phyloP scores from a whole-genome alignment of 2,888 invertebrate genomes.

The Diogma glabrata region DNA sequence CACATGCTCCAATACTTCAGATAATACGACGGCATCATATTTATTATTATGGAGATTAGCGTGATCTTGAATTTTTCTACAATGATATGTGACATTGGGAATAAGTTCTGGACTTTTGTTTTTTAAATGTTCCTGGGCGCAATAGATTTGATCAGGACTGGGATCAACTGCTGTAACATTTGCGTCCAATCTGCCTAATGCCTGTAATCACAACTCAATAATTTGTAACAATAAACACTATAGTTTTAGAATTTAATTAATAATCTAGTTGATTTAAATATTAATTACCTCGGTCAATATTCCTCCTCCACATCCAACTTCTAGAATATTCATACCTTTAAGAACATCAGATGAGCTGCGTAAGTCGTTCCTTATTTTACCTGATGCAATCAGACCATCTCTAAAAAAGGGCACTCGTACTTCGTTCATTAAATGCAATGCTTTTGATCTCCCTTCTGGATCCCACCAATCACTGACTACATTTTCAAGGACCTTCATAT shows the following conservation, averaged over 20 bases:
- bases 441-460: constrained; percentile 48
- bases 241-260: too few species aligned
- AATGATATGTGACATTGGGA: constrained; percentile 25
- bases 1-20: constrained; percentile 87
- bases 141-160: constrained; percentile 51
- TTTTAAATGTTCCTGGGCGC: constrained; percentile 51
- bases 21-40: constrained; percentile 77
- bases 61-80: constrained; percentile 41
- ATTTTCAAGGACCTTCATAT: constrained; percentile 49
- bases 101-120: constrained; percentile 25
- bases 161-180: constrained; percentile 73
- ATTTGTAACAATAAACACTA: too few species aligned
- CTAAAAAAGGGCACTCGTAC: constrained; percentile 54
- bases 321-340: constrained; percentile 55
- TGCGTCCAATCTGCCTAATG: constrained; percentile 68
- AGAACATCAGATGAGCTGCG: constrained; percentile 46
- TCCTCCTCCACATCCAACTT: constrained; percentile 91
- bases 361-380: constrained; percentile 29
- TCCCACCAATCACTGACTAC: constrained; percentile 67
- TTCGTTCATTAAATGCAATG: constrained; percentile 67
- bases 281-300: constrained; percentile 61
- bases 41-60: constrained; percentile 33
- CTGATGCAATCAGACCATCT: constrained; percentile 53
- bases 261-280: too few species aligned
- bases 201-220: too few species aligned